Base-by-base conservation (phyloP, 2,113 vertebrate genomes). In the Muntiacus muntjak region DNA sequence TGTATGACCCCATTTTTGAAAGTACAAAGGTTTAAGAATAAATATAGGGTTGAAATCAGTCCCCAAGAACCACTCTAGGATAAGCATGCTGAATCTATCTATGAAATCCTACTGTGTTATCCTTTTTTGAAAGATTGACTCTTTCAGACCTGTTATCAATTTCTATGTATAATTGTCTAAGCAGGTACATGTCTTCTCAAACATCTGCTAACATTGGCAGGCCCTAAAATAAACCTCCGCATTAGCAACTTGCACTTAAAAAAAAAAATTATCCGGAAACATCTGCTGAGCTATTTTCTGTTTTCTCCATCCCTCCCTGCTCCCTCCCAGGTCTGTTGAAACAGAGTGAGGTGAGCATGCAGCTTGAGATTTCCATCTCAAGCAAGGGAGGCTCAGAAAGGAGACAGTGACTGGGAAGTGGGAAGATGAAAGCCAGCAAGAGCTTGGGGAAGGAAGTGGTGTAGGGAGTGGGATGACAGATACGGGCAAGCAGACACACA, bases 221-320 rank as follows among this genome's bases (percentile, higher is more conserved):
- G 94, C 94, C 95, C 36, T 94, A 98, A 98, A 98, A 98, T 98
- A 99, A 98, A 99, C 96, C 95, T 96, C 74, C 86, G 71, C 92
- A 98, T 98, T 99, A 98, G 91, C 97, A 98, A 97, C 88, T 98
- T 98, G 43, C 86, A 96, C 84, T 96, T 97, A 0, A n/a, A 64
- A 64, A n/a, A 85, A 62, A 54, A 98, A 97, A 83, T 98, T 98
- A 97, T 98, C 98, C 60, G 71, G 97, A 97, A 99, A 98, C 98
- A 99, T 99, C 98, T 99, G 98, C 98, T 98, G 97, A 98, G 98
- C 94, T 98, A 97, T 99, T 99, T 98, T 98, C 97, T 97, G 43
- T 98, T 94, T 93, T 76, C 91, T 94, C 89, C 81, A 95, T 98
- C 89, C 71, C 57, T 97, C 57, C 91, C 90, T 92, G 23, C 92